A percentile compares a stretch with the other conserved stretches of the same genome.
Conservation (phyloP, 1,140 invertebrate genomes). For the Drosophila nebulosa region DNA sequence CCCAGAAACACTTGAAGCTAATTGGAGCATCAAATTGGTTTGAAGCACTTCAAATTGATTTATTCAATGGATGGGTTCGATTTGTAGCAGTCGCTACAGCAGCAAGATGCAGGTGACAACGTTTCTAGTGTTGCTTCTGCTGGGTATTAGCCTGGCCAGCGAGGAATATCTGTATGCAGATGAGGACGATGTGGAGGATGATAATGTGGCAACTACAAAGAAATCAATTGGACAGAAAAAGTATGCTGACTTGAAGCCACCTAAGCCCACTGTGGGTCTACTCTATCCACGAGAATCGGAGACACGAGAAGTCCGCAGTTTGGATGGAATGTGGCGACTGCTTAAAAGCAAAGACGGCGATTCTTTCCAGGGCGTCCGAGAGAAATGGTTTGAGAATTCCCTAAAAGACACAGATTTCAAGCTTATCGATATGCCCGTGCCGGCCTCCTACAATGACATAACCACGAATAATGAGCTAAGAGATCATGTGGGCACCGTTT, state of each 20-base stretch:
- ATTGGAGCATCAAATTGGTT: neutral
- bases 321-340: constrained; percentile 96
- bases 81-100: neutral
- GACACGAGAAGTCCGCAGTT: constrained; percentile 87
- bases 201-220: neutral
- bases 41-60: neutral
- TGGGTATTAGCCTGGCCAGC: neutral
- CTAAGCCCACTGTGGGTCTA: constrained; percentile 82
- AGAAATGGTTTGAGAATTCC: constrained; percentile 87
- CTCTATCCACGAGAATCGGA: constrained; percentile 92
- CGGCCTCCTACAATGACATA: constrained; percentile 97
- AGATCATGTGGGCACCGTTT: constrained; percentile 96
- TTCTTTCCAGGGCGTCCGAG: constrained; percentile 86
- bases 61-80: neutral
- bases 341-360: constrained; percentile 84
- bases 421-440: constrained; percentile 93
- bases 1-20: neutral
- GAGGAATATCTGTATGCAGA: neutral
- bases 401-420: constrained; percentile 16
- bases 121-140: neutral
- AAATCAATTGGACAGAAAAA: neutral
- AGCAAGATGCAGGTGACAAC: neutral
- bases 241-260: constrained; percentile 22
- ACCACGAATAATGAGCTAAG: constrained; percentile 88
- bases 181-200: neutral